Evolutionary conservation across 2,113 vertebrate species (phyloP).

Genomic region (Scalopus aquaticus): DNA sequence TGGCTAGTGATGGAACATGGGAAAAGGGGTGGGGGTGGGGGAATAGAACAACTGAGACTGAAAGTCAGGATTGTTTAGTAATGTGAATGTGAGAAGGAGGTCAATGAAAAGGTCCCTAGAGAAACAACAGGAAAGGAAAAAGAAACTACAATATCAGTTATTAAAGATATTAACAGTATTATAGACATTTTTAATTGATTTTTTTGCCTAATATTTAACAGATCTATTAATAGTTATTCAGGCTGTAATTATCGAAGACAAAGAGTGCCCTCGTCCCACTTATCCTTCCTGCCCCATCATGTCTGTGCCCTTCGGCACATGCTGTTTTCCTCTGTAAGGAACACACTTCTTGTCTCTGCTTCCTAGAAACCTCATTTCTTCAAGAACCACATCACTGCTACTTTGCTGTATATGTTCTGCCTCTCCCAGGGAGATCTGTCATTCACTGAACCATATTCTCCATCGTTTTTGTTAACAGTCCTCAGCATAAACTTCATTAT

Average conservation of each 20-base stretch:
- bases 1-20: neutral
- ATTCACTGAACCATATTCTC: neutral
- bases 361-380: neutral
- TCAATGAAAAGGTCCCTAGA: neutral
- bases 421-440: neutral
- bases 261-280: neutral
- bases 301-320: too few relatives aligned
- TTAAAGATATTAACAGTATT: neutral
- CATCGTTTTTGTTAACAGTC: neutral
- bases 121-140: neutral
- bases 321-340: neutral
- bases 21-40: too few relatives aligned
- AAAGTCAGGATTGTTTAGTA: neutral
- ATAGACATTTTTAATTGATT: neutral
- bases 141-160: neutral
- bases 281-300: neutral
- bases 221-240: neutral
- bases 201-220: neutral
- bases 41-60: neutral
- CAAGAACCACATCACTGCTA: neutral
- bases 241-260: neutral
- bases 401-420: neutral
- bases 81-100: neutral
- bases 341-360: neutral
- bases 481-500: too few relatives aligned